A percentile compares a stretch with the other conserved stretches of the same genome.
phyloP scores from a whole-genome alignment of 1,140 invertebrate genomes.

The Eulimnadia texana region DNA sequence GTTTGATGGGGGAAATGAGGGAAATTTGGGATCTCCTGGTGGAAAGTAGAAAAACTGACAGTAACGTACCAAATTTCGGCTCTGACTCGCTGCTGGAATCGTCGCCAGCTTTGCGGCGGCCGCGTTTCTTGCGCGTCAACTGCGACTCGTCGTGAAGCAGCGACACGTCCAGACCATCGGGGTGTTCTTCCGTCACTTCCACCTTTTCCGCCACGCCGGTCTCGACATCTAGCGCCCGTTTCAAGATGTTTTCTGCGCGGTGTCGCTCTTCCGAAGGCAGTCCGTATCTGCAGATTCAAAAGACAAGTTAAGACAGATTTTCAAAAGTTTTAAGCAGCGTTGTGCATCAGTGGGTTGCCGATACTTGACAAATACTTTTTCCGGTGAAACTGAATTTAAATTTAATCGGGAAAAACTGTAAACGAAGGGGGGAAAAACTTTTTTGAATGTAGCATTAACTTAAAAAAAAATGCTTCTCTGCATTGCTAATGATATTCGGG shows the following conservation, averaged over 20 bases:
- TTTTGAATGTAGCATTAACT: too few relatives aligned
- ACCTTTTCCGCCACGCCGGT: constrained; percentile 46
- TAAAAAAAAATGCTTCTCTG: too few relatives aligned
- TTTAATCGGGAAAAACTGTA: too few relatives aligned
- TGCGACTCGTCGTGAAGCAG: constrained; percentile 63
- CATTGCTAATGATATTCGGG: too few relatives aligned
- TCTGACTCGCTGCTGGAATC: constrained; percentile 16
- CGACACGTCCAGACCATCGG: constrained; percentile 67
- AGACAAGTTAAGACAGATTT: neutral
- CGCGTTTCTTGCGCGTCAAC: constrained; percentile 42
- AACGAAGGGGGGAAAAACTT: too few relatives aligned
- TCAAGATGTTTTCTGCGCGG: constrained; percentile 66
- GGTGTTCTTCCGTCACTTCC: constrained; percentile 62
- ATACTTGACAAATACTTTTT: too few relatives aligned
- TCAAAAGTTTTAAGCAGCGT: too few relatives aligned
- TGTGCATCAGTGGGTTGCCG: too few relatives aligned
- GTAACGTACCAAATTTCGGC: constrained; percentile 12
- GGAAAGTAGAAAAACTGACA: neutral
- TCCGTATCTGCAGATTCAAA: constrained; percentile 34
- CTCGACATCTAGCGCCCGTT: constrained; percentile 67
- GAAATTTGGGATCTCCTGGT: neutral
- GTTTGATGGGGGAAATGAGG: too few relatives aligned
- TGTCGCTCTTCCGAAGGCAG: constrained; percentile 54
- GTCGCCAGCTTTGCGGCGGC: constrained; percentile 20
- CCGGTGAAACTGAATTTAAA: too few relatives aligned